Evolutionary conservation across 1,140 invertebrate species (phyloP).

Genomic region (Hyles euphorbiae): DNA sequence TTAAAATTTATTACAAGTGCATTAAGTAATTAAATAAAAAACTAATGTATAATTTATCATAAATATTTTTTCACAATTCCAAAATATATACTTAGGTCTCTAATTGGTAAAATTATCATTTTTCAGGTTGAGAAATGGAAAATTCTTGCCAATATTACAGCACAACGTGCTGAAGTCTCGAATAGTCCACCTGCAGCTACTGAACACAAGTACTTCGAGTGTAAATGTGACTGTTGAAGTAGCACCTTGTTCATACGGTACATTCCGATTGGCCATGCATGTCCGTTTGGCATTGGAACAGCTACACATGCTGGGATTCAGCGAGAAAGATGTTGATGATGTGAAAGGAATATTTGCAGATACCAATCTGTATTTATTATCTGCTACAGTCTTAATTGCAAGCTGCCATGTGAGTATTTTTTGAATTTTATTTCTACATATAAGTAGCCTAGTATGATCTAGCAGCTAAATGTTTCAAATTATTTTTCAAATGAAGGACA

Average conservation of each 20-base stretch:
- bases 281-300: slow-evolving; percentile 87
- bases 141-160: slow-evolving; percentile 89
- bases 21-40: no score
- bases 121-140: slow-evolving; percentile 77
- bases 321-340: slow-evolving; percentile 96
- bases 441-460: no score
- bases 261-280: slow-evolving; percentile 85
- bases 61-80: no score
- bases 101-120: neutral
- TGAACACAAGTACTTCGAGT: slow-evolving; percentile 75
- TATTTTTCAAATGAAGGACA: no score
- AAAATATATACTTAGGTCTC: no score
- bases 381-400: slow-evolving; percentile 93
- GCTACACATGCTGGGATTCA: slow-evolving; percentile 88
- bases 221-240: slow-evolving; percentile 78
- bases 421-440: no score
- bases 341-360: slow-evolving; percentile 97
- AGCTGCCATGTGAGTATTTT: slow-evolving; percentile 90
- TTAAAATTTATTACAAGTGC: no score
- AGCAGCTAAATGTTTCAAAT: no score
- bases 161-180: slow-evolving; percentile 89
- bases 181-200: slow-evolving; percentile 82
- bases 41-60: no score
- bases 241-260: slow-evolving; percentile 81
- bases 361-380: slow-evolving; percentile 95